Evolutionary conservation across 2,797 vertebrate genomes (phyloP).

Genomic region (Nyctibius grandis): DNA sequence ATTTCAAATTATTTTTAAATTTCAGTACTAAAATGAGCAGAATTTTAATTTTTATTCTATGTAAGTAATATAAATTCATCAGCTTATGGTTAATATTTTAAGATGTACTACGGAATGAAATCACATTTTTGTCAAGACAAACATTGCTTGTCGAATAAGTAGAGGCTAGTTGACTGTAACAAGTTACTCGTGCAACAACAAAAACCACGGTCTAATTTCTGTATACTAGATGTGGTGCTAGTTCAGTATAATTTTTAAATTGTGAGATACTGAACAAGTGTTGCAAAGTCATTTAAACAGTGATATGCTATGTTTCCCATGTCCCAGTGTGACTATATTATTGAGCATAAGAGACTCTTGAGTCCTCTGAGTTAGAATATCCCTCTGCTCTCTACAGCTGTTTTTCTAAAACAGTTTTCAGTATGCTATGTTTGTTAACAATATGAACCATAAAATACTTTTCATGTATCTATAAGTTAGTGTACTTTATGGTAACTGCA

Average conservation of each 20-base stretch:
- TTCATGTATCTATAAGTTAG: neutral
- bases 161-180: neutral
- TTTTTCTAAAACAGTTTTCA: neutral
- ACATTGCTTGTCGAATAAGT: neutral
- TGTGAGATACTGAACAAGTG: neutral
- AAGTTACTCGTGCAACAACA: neutral
- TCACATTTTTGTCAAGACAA: neutral
- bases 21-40: neutral
- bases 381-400: neutral
- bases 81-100: neutral
- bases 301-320: neutral
- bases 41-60: neutral
- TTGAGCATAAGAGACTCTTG: neutral
- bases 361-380: neutral
- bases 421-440: neutral
- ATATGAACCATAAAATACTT: neutral
- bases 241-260: neutral
- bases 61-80: neutral
- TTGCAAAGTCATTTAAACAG: neutral
- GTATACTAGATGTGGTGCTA: neutral
- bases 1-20: neutral
- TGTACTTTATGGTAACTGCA: neutral
- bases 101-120: neutral
- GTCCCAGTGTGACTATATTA: neutral
- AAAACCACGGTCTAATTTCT: neutral